Conservation (phyloP, 2,113 vertebrate genomes). For the Stomatorhinus ivindoensis region DNA sequence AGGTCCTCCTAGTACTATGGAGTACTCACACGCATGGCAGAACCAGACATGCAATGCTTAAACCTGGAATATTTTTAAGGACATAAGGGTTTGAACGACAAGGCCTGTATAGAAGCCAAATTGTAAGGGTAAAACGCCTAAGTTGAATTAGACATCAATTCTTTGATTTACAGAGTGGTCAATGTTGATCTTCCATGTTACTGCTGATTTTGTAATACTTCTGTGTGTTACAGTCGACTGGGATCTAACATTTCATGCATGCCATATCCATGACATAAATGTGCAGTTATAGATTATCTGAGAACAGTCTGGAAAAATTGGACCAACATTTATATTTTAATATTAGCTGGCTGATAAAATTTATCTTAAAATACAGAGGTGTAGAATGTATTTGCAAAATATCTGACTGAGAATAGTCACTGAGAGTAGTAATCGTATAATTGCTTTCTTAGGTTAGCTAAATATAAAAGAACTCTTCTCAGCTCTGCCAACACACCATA, state of each 20-base stretch:
- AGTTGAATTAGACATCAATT: background rate
- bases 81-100: background rate
- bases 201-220: background rate
- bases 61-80: background rate
- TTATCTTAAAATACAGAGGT: background rate
- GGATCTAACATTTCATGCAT: background rate
- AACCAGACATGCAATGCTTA: background rate
- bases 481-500: background rate
- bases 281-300: background rate
- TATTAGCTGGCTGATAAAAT: background rate
- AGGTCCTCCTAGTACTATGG: background rate
- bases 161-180: background rate
- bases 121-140: background rate
- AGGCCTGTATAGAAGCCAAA: background rate
- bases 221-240: background rate
- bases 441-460: background rate
- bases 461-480: background rate
- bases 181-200: background rate
- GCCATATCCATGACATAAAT: background rate
- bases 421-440: background rate
- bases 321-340: background rate
- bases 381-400: background rate
- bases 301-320: background rate
- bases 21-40: background rate
- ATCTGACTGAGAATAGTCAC: background rate